Percentiles rank a stretch among this genome's conserved stretches.
Conservation (phyloP, 2,797 vertebrate genomes). For the Oreonectes daqikongensis region DNA sequence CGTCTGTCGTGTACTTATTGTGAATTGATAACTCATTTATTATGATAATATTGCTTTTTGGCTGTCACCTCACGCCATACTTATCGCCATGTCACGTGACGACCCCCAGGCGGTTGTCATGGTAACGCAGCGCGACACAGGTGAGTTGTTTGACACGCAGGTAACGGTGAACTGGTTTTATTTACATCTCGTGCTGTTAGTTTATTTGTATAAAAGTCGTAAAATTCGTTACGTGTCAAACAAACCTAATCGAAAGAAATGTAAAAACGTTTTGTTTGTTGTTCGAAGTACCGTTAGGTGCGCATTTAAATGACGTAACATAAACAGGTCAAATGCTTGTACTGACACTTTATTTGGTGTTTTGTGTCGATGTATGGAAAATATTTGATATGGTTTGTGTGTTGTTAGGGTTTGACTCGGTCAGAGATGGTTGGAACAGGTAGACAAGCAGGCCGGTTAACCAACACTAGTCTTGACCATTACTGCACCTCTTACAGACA, state of each 20-base stretch:
- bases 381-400: background rate
- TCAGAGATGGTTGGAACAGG: conserved; percentile 65
- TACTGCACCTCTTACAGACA: conserved; percentile 50
- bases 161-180: background rate
- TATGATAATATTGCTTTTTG: no score
- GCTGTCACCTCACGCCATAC: background rate
- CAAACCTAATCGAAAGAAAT: background rate
- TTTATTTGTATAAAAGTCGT: background rate
- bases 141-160: conserved; percentile 2
- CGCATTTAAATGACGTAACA: background rate
- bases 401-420: background rate
- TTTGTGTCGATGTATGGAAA: no score
- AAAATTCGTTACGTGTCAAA: background rate
- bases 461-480: conserved; percentile 41
- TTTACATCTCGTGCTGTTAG: background rate
- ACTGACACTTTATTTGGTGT: no score
- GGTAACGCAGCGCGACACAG: conserved; percentile 22
- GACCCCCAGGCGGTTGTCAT: background rate
- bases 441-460: conserved; percentile 43
- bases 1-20: no score
- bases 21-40: no score
- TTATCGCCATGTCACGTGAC: background rate
- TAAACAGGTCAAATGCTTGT: no score
- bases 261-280: background rate
- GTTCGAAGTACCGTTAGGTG: background rate